These are phyloP conservation scores for Magallana nippona DNA, from an alignment of 2,888 invertebrate genomes.

Conservation along the genomic window DNA sequence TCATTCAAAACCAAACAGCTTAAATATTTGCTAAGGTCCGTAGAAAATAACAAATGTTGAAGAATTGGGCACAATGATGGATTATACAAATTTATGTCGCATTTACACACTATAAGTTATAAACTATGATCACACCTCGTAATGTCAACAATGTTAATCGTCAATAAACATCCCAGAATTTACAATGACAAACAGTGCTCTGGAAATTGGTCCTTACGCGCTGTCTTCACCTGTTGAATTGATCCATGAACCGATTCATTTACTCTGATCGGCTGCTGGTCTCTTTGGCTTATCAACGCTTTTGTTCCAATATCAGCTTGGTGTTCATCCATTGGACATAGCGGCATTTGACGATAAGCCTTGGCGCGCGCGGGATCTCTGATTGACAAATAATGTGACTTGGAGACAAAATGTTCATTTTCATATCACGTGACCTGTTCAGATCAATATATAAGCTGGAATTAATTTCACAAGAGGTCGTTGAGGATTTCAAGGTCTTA, in stretches of 20 bases:
- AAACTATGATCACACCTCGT: neutral
- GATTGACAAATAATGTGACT: conserved; percentile 35
- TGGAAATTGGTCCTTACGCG: neutral
- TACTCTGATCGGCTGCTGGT: conserved; percentile 1
- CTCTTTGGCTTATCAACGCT: conserved; percentile 8
- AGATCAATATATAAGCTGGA: conserved; percentile 33
- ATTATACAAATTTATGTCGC: neutral
- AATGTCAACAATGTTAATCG: conserved; percentile 26
- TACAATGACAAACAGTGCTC: neutral
- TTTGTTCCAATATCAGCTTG: neutral
- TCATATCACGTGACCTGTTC: conserved; percentile 4
- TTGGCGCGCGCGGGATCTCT: conserved; percentile 24
- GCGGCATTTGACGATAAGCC: neutral
- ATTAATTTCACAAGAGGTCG: conserved; percentile 16
- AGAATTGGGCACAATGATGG: conserved; percentile 13
- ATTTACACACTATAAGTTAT: conserved; percentile 21
- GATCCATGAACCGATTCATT: conserved; percentile 5
- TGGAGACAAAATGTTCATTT: conserved; percentile 31
- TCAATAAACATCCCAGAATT: conserved; percentile 1
- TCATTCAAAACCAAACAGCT: neutral
- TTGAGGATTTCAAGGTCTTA: neutral
- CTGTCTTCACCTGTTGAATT: conserved; percentile 23
- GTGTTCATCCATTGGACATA: conserved; percentile 21
- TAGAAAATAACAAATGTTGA: neutral
- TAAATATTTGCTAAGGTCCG: neutral